Percentiles rank a stretch among this genome's conserved stretches.
Evolutionary conservation across 1,140 invertebrate species (phyloP).

Genomic region (Philopotamus ludificatus): DNA sequence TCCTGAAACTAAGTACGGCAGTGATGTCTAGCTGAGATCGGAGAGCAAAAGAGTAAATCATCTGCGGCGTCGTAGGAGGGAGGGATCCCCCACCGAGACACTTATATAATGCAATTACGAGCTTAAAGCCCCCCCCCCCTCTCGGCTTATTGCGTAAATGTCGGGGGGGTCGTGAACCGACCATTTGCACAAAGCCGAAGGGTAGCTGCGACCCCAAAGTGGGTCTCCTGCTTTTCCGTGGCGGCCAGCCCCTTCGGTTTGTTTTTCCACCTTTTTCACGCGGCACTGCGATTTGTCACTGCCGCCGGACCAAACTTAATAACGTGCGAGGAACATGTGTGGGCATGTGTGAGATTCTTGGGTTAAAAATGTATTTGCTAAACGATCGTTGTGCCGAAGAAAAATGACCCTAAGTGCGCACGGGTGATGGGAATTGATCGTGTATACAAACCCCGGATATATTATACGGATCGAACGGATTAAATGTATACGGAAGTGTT

Average conservation of each 20-base stretch:
- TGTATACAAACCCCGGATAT: too few species aligned
- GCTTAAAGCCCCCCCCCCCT: not conserved
- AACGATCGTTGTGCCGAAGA: too few species aligned
- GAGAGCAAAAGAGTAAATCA: not conserved
- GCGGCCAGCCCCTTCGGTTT: not conserved
- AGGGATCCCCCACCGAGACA: not conserved
- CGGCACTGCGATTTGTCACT: not conserved
- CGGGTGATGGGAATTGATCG: too few species aligned
- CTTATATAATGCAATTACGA: slow-evolving; percentile 12
- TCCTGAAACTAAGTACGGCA: too few species aligned
- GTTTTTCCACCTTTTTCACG: slow-evolving; percentile 6
- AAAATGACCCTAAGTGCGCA: too few species aligned
- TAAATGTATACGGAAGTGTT: too few species aligned
- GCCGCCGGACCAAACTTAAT: not conserved
- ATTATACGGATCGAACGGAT: too few species aligned
- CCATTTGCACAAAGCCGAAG: not conserved
- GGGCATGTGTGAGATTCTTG: too few species aligned
- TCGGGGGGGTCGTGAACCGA: not conserved
- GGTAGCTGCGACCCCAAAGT: not conserved
- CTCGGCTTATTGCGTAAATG: slow-evolving; percentile 5
- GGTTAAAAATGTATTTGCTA: too few species aligned
- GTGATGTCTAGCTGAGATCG: not conserved
- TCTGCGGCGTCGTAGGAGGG: not conserved
- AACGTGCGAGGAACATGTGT: too few species aligned
- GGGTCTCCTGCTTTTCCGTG: not conserved